Percentiles rank a stretch among this genome's conserved stretches.
phyloP scores from a whole-genome alignment of 1,140 invertebrate species.

The Ceratina calcarata region DNA sequence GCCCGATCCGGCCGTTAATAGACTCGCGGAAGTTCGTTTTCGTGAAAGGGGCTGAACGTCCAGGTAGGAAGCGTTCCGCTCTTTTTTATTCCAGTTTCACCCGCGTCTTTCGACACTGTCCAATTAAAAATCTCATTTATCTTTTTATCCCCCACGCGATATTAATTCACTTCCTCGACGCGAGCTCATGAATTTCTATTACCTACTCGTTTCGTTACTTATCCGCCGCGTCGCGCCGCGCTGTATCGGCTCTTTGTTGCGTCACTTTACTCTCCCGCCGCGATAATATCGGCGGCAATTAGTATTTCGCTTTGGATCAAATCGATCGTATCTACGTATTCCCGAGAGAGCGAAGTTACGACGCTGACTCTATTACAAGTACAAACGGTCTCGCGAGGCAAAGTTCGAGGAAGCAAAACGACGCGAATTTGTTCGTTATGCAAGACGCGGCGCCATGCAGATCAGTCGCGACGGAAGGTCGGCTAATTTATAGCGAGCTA shows the following conservation, averaged over 20 bases:
- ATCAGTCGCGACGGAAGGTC: constrained; percentile 56
- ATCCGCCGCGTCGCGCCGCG: constrained; percentile 1
- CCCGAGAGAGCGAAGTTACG: too few relatives aligned
- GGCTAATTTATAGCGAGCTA: constrained; percentile 66
- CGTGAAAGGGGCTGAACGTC: neutral
- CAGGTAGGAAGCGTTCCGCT: neutral
- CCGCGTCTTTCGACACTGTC: constrained; percentile 49
- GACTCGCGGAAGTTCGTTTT: constrained; percentile 42
- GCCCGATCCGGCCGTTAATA: constrained; percentile 38
- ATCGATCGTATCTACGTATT: neutral
- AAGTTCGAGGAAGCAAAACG: neutral
- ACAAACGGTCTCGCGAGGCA: too few relatives aligned
- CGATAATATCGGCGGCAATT: constrained; percentile 9
- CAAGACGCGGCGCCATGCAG: constrained; percentile 60
- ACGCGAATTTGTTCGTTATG: constrained; percentile 46
- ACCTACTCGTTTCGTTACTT: constrained; percentile 26
- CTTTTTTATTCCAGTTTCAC: neutral
- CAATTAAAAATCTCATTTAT: constrained; percentile 62
- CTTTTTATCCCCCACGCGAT: constrained; percentile 38
- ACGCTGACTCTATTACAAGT: constrained; percentile 7
- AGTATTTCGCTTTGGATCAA: neutral
- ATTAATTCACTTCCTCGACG: constrained; percentile 50
- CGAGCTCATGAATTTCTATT: constrained; percentile 51
- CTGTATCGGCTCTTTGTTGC: constrained; percentile 21
- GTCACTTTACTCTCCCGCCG: neutral